Conservation (phyloP, 2,797 vertebrate genomes). For the Scyliorhinus canicula region DNA sequence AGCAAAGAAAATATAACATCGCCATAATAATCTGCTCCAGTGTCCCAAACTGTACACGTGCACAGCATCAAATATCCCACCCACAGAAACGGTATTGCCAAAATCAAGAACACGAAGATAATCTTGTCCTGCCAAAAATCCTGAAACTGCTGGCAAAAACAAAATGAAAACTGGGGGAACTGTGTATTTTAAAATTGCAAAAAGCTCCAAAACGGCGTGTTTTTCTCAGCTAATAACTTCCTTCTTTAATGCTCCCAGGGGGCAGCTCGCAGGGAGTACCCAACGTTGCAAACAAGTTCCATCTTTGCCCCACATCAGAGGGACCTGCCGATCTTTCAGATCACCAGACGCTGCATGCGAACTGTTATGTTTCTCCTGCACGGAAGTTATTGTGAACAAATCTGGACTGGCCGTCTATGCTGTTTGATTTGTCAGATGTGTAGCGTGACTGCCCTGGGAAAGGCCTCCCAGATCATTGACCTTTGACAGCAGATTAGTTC, state of each 20-base stretch:
- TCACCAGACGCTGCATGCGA: background rate
- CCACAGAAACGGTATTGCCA: background rate
- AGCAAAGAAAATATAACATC: too few species aligned
- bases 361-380: background rate
- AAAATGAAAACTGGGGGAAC: background rate
- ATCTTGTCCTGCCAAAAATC: background rate
- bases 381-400: background rate
- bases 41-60: background rate
- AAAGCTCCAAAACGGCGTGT: background rate
- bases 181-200: too few species aligned
- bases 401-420: too few species aligned
- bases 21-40: too few species aligned
- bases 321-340: background rate
- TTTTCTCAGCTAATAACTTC: background rate
- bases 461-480: background rate
- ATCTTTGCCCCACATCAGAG: background rate
- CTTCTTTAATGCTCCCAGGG: too few species aligned
- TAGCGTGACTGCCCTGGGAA: background rate
- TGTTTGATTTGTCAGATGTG: background rate
- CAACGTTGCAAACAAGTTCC: background rate
- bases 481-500: slow-evolving; percentile 11
- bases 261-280: background rate
- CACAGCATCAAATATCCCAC: background rate
- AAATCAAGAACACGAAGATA: background rate
- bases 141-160: background rate